These are phyloP conservation scores for Halcyon chelicuti DNA, from an alignment of 2,797 vertebrate species.

Conservation along the genomic window DNA sequence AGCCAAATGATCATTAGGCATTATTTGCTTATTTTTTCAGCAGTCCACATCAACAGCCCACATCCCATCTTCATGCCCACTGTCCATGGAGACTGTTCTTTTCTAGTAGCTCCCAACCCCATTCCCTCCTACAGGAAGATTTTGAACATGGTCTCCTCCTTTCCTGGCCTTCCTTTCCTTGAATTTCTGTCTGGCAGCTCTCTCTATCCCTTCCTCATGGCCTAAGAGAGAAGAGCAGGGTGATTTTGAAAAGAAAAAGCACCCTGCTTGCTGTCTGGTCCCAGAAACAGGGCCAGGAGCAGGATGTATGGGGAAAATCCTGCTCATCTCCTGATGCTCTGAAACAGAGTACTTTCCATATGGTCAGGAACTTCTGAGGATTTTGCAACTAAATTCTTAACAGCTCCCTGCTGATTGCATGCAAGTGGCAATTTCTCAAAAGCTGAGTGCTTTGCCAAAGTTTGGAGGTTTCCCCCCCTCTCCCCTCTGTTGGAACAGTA, in stretches of 20 bases:
- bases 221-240: not conserved
- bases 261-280: not conserved
- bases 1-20: not conserved
- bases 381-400: slow-evolving; percentile 56
- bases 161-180: not conserved
- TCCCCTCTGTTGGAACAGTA: not conserved
- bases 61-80: not conserved
- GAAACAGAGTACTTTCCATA: slow-evolving; percentile 6
- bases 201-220: not conserved
- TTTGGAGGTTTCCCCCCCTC: not conserved
- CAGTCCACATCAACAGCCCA: accelerated
- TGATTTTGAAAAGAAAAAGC: not conserved
- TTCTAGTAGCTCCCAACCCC: not conserved
- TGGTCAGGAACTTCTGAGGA: slow-evolving; percentile 55
- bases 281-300: not conserved
- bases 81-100: not conserved
- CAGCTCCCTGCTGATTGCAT: slow-evolving; percentile 48
- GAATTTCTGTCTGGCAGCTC: not conserved
- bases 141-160: not conserved
- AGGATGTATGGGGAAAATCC: not conserved
- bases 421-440: slow-evolving; percentile 64
- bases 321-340: not conserved
- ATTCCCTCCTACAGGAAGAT: not conserved
- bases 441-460: slow-evolving; percentile 6
- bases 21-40: not conserved